phyloP scores from a whole-genome alignment of 2,888 invertebrate genomes.

The Saturnia pavonia region DNA sequence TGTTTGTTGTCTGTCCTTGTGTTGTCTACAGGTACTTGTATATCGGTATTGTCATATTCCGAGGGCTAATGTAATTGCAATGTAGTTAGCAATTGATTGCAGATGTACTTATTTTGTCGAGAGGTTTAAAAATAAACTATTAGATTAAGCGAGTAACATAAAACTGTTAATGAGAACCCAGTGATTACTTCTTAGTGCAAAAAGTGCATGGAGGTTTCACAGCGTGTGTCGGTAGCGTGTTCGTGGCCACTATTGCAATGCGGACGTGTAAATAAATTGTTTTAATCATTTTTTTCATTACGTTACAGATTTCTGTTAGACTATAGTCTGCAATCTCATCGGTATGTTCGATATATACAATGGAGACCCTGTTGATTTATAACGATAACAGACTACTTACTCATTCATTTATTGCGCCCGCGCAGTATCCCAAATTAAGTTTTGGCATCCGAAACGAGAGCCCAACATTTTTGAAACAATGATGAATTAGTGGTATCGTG shows the following conservation, averaged over 20 bases:
- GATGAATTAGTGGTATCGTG: too few relatives aligned
- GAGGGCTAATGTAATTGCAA: too few relatives aligned
- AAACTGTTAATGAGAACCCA: background rate
- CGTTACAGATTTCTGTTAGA: background rate
- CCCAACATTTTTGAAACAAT: too few relatives aligned
- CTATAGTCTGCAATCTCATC: background rate
- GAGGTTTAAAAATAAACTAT: background rate
- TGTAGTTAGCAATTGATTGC: too few relatives aligned
- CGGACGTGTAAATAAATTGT: background rate
- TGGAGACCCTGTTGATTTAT: too few relatives aligned
- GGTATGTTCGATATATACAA: background rate
- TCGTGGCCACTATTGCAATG: background rate
- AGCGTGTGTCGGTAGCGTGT: conserved; percentile 18
- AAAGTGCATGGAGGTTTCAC: background rate
- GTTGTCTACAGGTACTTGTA: too few relatives aligned
- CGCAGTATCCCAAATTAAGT: too few relatives aligned
- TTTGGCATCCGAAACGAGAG: too few relatives aligned
- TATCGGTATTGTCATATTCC: too few relatives aligned
- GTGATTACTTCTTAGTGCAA: background rate
- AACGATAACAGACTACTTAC: too few relatives aligned
- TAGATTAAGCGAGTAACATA: background rate
- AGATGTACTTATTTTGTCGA: background rate
- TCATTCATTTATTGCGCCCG: too few relatives aligned
- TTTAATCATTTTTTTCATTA: conserved; percentile 1
- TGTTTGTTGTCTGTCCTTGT: too few relatives aligned